phyloP scores from a whole-genome alignment of 92 coral and sea anemone genomes.

The Palythoa heliodiscus region DNA sequence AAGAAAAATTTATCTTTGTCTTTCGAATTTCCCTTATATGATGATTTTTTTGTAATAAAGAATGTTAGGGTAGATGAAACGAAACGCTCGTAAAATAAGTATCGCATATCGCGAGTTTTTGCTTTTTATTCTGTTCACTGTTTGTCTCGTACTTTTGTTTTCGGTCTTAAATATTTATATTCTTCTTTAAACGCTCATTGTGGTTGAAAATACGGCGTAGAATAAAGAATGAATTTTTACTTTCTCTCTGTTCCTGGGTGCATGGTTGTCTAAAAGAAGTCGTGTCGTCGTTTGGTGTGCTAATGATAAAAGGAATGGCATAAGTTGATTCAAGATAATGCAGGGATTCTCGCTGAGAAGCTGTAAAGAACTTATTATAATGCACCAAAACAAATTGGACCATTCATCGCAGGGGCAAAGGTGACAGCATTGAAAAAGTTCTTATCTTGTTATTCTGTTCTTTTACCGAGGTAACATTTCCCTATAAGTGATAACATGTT shows the following conservation, averaged over 20 bases:
- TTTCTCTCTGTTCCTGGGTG: neutral
- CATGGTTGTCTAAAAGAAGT: neutral
- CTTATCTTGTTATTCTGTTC: constrained; percentile 40
- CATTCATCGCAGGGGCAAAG: constrained; percentile 59
- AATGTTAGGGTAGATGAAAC: neutral
- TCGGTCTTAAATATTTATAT: constrained; percentile 31
- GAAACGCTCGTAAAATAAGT: constrained; percentile 25
- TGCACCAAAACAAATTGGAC: constrained; percentile 47
- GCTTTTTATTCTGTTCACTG: constrained; percentile 18
- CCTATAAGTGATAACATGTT: neutral
- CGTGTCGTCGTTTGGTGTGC: neutral
- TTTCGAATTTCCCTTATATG: constrained; percentile 20
- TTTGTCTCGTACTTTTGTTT: constrained; percentile 36
- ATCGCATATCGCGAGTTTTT: constrained; percentile 44
- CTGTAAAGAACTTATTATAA: constrained; percentile 39
- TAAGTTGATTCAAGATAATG: neutral
- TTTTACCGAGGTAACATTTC: constrained; percentile 11
- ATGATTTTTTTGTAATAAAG: neutral
- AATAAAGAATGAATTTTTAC: neutral
- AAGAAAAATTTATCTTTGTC: neutral
- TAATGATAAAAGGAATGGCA: neutral
- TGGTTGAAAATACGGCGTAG: neutral
- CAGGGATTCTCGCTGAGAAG: constrained; percentile 45
- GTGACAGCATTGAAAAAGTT: constrained; percentile 56
- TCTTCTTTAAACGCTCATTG: neutral